A percentile compares a stretch with the other conserved stretches of the same genome.
phyloP scores from a whole-genome alignment of 1,140 invertebrate species.

The Bombyx mandarina region DNA sequence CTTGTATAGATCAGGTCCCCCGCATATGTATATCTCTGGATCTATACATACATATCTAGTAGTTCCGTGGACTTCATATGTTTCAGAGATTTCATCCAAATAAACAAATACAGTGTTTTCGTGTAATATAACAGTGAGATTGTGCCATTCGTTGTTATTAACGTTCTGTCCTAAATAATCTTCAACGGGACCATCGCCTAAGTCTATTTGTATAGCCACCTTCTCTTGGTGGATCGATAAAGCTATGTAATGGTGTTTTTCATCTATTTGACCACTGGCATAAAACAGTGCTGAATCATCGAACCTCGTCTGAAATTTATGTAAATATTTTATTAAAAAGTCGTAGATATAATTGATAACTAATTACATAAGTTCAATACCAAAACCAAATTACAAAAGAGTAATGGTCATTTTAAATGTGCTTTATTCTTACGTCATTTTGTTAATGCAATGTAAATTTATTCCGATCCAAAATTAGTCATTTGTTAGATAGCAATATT shows the following conservation, averaged over 20 bases:
- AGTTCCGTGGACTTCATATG: constrained; percentile 79
- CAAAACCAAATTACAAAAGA: too few species aligned
- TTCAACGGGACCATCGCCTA: constrained; percentile 82
- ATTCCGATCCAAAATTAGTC: too few species aligned
- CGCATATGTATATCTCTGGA: constrained; percentile 93
- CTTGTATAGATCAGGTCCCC: constrained; percentile 84
- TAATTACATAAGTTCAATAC: too few species aligned
- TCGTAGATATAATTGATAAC: too few species aligned
- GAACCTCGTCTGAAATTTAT: constrained; percentile 78
- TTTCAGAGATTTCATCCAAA: constrained; percentile 79
- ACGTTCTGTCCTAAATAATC: constrained; percentile 78
- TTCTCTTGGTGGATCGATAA: constrained; percentile 84
- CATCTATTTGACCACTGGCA: constrained; percentile 86
- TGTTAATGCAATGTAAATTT: too few species aligned
- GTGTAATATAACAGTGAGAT: constrained; percentile 88
- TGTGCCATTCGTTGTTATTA: constrained; percentile 88
- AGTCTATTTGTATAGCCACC: constrained; percentile 85
- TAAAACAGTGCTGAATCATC: constrained; percentile 91
- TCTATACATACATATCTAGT: constrained; percentile 89
- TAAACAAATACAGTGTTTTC: constrained; percentile 79
- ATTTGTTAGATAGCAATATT: too few species aligned
- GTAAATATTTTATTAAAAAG: too few species aligned
- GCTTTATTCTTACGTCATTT: too few species aligned
- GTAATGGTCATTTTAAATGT: too few species aligned
- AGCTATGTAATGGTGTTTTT: constrained; percentile 85